A percentile compares a stretch with the other conserved stretches of the same genome.
Evolutionary conservation across 2,888 invertebrate genomes (phyloP).

Genomic region (Drosophila pseudotalamancana): DNA sequence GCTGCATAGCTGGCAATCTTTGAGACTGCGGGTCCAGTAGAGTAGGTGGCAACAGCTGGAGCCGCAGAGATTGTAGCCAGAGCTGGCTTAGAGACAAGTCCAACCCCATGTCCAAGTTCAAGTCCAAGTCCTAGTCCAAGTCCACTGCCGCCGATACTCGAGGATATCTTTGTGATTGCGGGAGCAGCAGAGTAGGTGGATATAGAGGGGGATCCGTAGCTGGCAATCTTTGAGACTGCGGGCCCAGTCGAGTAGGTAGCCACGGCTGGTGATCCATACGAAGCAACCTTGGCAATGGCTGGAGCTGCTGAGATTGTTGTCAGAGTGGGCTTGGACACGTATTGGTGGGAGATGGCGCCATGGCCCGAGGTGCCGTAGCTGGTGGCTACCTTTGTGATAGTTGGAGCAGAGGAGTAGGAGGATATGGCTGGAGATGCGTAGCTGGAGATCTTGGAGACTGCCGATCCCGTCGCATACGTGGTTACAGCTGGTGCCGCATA

Average conservation of each 20-base stretch:
- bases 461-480: too few relatives aligned
- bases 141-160: slow-evolving; percentile 16
- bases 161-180: slow-evolving; percentile 22
- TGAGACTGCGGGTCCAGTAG: slow-evolving; percentile 30
- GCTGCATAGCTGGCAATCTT: slow-evolving; percentile 51
- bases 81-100: slow-evolving; percentile 66
- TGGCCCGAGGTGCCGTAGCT: too few relatives aligned
- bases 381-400: too few relatives aligned
- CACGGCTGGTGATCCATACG: slow-evolving; percentile 51
- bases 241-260: slow-evolving; percentile 49
- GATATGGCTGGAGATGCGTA: too few relatives aligned
- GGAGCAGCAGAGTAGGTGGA: slow-evolving; percentile 22
- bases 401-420: too few relatives aligned
- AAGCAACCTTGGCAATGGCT: slow-evolving; percentile 50
- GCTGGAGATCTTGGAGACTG: too few relatives aligned
- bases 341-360: slow-evolving; percentile 66
- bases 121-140: slow-evolving; percentile 46
- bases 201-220: slow-evolving; percentile 52
- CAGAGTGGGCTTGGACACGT: slow-evolving; percentile 55
- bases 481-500: too few relatives aligned
- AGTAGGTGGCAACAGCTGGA: slow-evolving; percentile 38
- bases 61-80: slow-evolving; percentile 28
- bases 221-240: slow-evolving; percentile 47
- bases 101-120: slow-evolving; percentile 47
- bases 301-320: slow-evolving; percentile 49